A percentile compares a stretch with the other conserved stretches of the same genome.
Conservation (phyloP, 92 coral and sea anemone genomes). For the Phenganax subtilis region DNA sequence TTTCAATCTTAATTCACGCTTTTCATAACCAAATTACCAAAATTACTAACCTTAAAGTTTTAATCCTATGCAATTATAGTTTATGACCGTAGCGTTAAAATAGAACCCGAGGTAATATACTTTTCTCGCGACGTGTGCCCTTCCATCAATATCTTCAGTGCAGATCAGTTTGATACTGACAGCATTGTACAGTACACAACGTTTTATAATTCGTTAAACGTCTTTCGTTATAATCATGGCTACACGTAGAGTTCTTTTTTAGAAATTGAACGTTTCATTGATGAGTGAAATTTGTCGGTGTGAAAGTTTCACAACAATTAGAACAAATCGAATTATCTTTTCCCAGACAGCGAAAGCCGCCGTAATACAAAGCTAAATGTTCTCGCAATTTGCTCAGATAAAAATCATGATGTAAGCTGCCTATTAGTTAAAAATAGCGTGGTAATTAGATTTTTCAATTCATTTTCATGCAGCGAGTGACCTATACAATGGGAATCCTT, state of each 20-base stretch:
- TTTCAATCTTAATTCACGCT: too few relatives aligned
- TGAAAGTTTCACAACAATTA: slow-evolving; percentile 6
- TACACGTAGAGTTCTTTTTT: not conserved
- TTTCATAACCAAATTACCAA: too few relatives aligned
- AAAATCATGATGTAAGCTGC: slow-evolving; percentile 10
- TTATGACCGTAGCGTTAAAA: too few relatives aligned
- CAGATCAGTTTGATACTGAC: not conserved
- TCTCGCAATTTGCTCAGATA: slow-evolving; percentile 13
- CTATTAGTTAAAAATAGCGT: slow-evolving; percentile 9
- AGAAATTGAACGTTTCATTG: not conserved
- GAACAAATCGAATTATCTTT: slow-evolving; percentile 36
- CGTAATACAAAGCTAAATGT: not conserved
- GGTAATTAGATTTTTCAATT: not conserved
- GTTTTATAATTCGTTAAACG: not conserved
- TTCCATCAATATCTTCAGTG: not conserved
- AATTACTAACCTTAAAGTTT: too few relatives aligned
- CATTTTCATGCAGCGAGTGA: not conserved
- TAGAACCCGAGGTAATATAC: too few relatives aligned
- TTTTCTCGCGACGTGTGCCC: not conserved
- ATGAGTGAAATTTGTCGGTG: slow-evolving; percentile 23
- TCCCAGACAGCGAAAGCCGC: slow-evolving; percentile 20
- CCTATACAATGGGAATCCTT: too few relatives aligned
- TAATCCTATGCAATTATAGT: too few relatives aligned
- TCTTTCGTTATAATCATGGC: not conserved
- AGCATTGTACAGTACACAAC: not conserved